Evolutionary conservation across 1,140 invertebrate genomes (phyloP), one percentile per base, ranked within the genome.

Genomic region (Heterodera carotae): DNA sequence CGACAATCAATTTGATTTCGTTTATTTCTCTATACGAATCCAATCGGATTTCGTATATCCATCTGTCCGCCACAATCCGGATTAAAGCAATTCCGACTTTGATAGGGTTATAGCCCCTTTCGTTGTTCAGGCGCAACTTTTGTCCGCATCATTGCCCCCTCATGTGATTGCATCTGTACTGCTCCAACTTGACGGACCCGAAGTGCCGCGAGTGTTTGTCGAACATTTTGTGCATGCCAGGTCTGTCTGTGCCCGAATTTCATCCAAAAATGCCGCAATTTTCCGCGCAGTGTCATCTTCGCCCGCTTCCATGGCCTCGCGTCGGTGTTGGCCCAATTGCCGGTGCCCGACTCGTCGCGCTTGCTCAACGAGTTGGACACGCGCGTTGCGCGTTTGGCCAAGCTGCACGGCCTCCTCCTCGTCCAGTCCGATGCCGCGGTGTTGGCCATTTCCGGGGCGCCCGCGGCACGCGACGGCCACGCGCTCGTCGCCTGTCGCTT

Each of bases 291-390:
- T 39, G 83, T 86, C 56, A 59, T 85, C 56, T 86, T 80, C 60
- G 87, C 79, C 12, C 64, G 74, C 33, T 68, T 86, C 7, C 75
- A 83, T 31, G 86, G 87, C 15, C 60, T 86, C 10, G 79, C 87
- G 25, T 68, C 64, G 12, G 71, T 88, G 66, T 76, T 86, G 15
- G 36, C 75, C 27, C 86, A 87, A 78, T 78, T 88, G 27, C 78
- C 75, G 31, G 77, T 86, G 33, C 81, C 84, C 66, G 85, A 86
- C 69, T 80, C 84, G 18, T 81, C 80, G 7, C 69, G 85, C 36
- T 60, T 86, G 8, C 59, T 86, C 22, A 87, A 84, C 62, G 83
- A 88, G 76, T 86, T 88, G 69, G 62, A 84, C 60, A 31, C 27
- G 10, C 56, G 84, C 18, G 76, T 85, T 68, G 69, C 78, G 66